These are phyloP conservation scores for Gobius niger DNA, from an alignment of 2,113 vertebrate genomes.

Conservation along the genomic window DNA sequence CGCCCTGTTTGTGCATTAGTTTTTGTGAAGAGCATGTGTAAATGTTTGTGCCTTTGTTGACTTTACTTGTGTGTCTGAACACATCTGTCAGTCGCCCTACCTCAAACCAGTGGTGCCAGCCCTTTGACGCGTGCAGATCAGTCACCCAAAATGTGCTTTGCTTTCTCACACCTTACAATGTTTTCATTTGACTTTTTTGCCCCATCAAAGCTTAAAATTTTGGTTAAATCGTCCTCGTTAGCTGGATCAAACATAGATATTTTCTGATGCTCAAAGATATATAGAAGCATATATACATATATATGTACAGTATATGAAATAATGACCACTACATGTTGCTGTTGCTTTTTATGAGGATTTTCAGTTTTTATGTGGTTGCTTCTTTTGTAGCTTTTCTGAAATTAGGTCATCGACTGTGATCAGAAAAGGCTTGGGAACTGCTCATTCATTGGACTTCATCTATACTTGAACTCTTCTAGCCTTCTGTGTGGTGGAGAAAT, in stretches of 20 bases:
- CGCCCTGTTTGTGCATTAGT: conserved; percentile 61
- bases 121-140: conserved; percentile 70
- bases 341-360: conserved; percentile 60
- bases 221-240: conserved; percentile 72
- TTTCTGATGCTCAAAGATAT: conserved; percentile 77
- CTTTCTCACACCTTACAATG: conserved; percentile 61
- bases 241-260: conserved; percentile 81
- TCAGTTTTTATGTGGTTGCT: conserved; percentile 62
- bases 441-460: conserved; percentile 56
- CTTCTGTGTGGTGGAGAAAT: conserved; percentile 57
- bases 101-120: conserved; percentile 81
- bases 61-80: conserved; percentile 46
- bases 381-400: conserved; percentile 67
- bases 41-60: conserved; percentile 16
- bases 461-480: conserved; percentile 73
- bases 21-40: conserved; percentile 49
- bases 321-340: conserved; percentile 63
- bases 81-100: conserved; percentile 78
- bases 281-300: conserved; percentile 53
- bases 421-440: conserved; percentile 53
- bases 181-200: conserved; percentile 53
- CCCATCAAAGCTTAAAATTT: conserved; percentile 52
- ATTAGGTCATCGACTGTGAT: conserved; percentile 73
- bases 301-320: conserved; percentile 71
- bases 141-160: conserved; percentile 51